A percentile compares a stretch with the other conserved stretches of the same genome.
These are phyloP conservation scores for Enteromius paludinosus DNA, from an alignment of 2,797 vertebrate species.

Conservation along the genomic window DNA sequence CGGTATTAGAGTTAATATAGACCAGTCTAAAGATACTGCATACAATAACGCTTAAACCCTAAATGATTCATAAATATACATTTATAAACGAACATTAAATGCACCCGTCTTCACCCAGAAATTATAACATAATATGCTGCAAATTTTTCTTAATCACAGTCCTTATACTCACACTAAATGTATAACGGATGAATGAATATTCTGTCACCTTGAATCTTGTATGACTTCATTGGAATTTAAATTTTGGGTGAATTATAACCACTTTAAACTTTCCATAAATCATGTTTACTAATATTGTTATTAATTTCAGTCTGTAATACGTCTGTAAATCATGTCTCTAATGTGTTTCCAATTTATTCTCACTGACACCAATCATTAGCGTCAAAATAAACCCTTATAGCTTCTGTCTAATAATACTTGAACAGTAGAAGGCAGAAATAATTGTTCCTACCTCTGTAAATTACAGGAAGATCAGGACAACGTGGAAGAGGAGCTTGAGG, in stretches of 20 bases:
- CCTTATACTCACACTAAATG: not conserved
- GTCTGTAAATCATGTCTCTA: not conserved
- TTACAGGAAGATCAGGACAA: slow-evolving; percentile 65
- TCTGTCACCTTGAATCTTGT: not conserved
- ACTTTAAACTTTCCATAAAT: not conserved
- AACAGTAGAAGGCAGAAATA: not conserved
- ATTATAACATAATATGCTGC: not conserved
- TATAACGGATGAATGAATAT: not conserved
- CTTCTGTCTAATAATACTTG: not conserved
- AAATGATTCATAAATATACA: not conserved
- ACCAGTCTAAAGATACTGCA: not conserved
- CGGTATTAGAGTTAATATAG: not conserved
- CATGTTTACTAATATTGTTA: not conserved
- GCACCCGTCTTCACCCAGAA: not conserved
- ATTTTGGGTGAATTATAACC: not conserved
- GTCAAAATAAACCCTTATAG: not conserved
- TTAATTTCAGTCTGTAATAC: slow-evolving; percentile 1
- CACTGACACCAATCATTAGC: not conserved
- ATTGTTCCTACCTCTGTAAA: slow-evolving; percentile 34
- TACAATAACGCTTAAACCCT: slow-evolving; percentile 3
- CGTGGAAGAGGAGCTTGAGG: slow-evolving; percentile 56
- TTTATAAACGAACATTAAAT: slow-evolving; percentile 20
- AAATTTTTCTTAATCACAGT: not conserved
- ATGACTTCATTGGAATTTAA: not conserved
- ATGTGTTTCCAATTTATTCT: not conserved